Conservation (phyloP, 1,140 invertebrate genomes). For the Halesus radiatus region DNA sequence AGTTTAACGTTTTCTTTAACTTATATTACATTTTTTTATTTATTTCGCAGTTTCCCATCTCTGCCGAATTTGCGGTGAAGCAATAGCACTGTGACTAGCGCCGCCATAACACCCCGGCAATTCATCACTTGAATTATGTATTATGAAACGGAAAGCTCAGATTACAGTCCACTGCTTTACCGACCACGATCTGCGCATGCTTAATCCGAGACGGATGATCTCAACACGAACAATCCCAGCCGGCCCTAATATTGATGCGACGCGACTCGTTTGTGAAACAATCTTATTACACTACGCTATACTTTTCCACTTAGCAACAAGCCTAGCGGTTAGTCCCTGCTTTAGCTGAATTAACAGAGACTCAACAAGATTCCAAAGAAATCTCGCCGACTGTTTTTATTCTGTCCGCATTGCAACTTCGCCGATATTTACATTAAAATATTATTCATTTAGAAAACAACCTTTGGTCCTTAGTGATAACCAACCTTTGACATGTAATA, state of each 20-base stretch:
- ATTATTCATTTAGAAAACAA: too few species aligned
- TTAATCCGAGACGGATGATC: conserved; percentile 40
- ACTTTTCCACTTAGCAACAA: not conserved
- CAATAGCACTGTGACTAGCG: conserved; percentile 16
- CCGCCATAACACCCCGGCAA: not conserved
- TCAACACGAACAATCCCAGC: not conserved
- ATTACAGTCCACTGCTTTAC: conserved; percentile 41
- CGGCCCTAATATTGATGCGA: conserved; percentile 39
- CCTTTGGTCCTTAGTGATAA: too few species aligned
- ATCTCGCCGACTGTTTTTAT: too few species aligned
- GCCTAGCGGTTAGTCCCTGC: too few species aligned
- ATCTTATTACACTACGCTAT: not conserved
- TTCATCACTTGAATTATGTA: conserved; percentile 45
- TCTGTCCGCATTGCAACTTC: too few species aligned
- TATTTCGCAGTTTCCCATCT: not conserved
- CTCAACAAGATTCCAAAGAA: too few species aligned
- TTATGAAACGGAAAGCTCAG: conserved; percentile 47
- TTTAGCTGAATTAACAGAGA: too few species aligned
- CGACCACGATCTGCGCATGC: conserved; percentile 34
- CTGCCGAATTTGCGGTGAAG: conserved; percentile 8
- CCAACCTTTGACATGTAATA: too few species aligned
- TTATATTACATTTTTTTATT: not conserved
- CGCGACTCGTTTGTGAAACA: conserved; percentile 8
- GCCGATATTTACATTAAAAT: too few species aligned
- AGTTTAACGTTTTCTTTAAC: too few species aligned